phyloP scores from a whole-genome alignment of 2,113 vertebrate genomes.

The Puffinus mauretanicus region DNA sequence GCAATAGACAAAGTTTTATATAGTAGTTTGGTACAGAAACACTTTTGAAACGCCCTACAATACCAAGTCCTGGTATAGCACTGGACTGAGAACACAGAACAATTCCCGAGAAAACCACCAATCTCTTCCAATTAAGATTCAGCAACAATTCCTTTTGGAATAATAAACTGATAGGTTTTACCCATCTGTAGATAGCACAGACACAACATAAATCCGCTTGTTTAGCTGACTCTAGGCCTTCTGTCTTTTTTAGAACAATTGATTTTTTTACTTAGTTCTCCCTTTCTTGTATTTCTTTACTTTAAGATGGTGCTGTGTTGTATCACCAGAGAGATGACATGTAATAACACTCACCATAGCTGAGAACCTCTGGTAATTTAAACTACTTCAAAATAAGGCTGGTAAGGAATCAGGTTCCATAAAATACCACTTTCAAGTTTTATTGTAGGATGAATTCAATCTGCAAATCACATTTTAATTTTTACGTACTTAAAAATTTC shows the following conservation, averaged over 20 bases:
- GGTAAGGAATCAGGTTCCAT: neutral
- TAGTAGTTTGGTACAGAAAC: neutral
- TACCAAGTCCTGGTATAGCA: neutral
- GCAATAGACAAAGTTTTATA: neutral
- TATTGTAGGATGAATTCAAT: neutral
- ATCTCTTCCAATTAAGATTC: neutral
- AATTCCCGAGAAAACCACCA: neutral
- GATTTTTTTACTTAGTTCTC: neutral
- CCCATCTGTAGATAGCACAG: neutral
- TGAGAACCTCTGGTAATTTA: neutral
- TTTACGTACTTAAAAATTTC: neutral
- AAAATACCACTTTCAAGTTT: neutral
- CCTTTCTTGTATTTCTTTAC: neutral
- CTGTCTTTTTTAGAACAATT: neutral
- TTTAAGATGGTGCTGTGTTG: neutral
- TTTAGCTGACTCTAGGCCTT: neutral
- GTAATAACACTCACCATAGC: fast-evolving
- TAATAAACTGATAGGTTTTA: neutral
- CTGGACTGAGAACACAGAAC: neutral
- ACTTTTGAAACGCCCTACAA: neutral
- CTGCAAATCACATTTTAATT: neutral
- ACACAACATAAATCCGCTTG: neutral
- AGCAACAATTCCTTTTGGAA: neutral
- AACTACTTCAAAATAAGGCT: neutral
- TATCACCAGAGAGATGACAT: neutral